Percentiles rank a stretch among this genome's conserved stretches.
Evolutionary conservation across 2,113 vertebrate genomes (phyloP).

Genomic region (Brachyhypopomus gauderio): DNA sequence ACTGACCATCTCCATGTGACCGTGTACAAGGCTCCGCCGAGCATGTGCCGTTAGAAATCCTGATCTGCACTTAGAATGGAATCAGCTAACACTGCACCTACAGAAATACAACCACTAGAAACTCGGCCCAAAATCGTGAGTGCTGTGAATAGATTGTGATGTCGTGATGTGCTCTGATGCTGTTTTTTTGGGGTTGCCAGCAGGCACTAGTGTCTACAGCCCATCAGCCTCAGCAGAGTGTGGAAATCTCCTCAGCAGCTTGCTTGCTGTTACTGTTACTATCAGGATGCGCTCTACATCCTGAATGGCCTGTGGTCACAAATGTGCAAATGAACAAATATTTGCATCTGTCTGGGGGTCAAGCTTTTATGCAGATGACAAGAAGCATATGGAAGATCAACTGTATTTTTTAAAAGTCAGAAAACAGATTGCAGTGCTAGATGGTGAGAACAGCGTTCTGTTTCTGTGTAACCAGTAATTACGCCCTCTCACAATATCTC

Average conservation of each 20-base stretch:
- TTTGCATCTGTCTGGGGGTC: neutral
- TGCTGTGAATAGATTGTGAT: neutral
- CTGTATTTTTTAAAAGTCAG: neutral
- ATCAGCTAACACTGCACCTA: neutral
- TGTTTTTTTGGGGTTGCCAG: neutral
- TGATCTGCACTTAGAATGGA: conserved; percentile 1
- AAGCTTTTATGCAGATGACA: neutral
- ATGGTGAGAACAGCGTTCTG: neutral
- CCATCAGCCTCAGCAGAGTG: neutral
- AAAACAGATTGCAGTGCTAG: conserved; percentile 19
- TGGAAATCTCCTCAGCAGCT: neutral
- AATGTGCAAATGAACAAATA: neutral
- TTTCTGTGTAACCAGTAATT: conserved; percentile 37
- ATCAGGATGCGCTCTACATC: neutral
- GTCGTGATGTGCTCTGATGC: neutral
- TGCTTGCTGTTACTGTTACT: neutral
- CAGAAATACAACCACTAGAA: neutral
- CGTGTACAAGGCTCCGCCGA: neutral
- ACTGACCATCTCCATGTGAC: neutral
- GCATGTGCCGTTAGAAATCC: neutral
- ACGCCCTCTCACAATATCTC: conserved; percentile 1
- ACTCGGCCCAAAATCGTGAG: neutral
- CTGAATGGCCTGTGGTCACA: neutral
- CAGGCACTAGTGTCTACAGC: neutral
- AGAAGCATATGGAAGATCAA: neutral